Percentiles rank a stretch among this genome's conserved stretches.
Evolutionary conservation across 2,797 vertebrate genomes (phyloP).

Genomic region (Smutsia gigantea): DNA sequence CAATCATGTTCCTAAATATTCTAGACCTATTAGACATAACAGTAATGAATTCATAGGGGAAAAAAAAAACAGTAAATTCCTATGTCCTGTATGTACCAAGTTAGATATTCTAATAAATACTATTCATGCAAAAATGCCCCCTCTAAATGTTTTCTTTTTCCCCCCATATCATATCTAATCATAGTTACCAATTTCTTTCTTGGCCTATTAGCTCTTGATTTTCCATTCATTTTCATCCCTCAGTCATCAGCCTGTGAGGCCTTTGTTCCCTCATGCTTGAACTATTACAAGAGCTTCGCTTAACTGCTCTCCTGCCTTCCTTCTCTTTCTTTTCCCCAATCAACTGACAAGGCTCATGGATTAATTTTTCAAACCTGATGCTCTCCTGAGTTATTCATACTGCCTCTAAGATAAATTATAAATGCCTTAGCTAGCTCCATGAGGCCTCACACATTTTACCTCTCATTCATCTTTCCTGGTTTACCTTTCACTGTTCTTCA

Average conservation of each 20-base stretch:
- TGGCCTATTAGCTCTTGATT: background rate
- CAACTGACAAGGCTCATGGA: background rate
- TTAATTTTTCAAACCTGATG: background rate
- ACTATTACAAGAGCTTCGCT: background rate
- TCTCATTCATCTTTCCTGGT: background rate
- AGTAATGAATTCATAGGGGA: background rate
- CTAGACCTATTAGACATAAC: background rate
- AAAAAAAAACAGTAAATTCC: background rate
- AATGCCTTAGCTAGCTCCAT: background rate
- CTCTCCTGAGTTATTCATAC: background rate
- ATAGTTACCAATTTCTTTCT: background rate
- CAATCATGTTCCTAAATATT: background rate
- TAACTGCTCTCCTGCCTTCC: background rate
- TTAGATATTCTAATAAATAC: background rate
- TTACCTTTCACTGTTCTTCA: background rate
- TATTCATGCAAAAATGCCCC: background rate
- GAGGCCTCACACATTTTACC: background rate
- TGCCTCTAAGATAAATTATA: background rate
- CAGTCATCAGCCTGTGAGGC: background rate
- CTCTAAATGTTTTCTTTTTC: background rate
- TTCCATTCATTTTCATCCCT: background rate
- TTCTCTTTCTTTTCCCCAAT: background rate
- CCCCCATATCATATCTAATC: background rate
- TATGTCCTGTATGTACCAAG: background rate
- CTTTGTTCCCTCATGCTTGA: background rate